Percentiles rank a stretch among this genome's conserved stretches.
Evolutionary conservation across 2,113 vertebrate genomes (phyloP).

Genomic region (Cercocebus atys): DNA sequence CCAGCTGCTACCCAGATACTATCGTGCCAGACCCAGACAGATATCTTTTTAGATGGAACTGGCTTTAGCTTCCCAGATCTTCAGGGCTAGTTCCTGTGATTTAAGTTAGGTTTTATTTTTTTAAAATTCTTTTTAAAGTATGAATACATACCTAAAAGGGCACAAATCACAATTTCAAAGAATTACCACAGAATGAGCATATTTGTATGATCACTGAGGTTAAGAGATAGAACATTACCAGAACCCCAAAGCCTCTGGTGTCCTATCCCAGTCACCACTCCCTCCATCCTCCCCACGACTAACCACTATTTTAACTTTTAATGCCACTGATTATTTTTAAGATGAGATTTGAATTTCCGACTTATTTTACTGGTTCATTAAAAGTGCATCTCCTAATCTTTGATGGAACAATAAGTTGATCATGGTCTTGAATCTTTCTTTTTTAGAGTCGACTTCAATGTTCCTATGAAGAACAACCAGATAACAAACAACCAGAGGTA

Average conservation of each 20-base stretch:
- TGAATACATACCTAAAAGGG: background rate
- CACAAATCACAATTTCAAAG: conserved; percentile 1
- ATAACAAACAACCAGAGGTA: conserved; percentile 99
- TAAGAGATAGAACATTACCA: background rate
- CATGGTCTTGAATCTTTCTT: background rate
- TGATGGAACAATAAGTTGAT: background rate
- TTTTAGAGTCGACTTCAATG: conserved; percentile 97
- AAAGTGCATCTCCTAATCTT: background rate
- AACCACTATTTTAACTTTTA: conserved; percentile 30
- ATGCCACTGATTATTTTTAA: conserved; percentile 23
- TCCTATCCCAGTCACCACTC: background rate
- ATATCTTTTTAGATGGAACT: background rate
- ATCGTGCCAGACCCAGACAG: background rate
- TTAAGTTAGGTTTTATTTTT: background rate
- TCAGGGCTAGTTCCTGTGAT: background rate
- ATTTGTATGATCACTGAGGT: background rate
- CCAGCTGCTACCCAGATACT: background rate
- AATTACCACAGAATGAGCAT: background rate
- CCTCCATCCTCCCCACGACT: background rate
- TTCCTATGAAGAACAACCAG: conserved; percentile 97
- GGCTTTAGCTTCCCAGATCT: conserved; percentile 4
- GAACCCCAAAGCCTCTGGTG: background rate
- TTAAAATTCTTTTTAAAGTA: background rate
- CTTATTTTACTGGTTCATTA: conserved; percentile 3
- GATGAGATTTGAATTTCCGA: background rate